A percentile compares a stretch with the other conserved stretches of the same genome.
Evolutionary conservation across 2,113 vertebrate genomes (phyloP).

Genomic region (Colius striatus): DNA sequence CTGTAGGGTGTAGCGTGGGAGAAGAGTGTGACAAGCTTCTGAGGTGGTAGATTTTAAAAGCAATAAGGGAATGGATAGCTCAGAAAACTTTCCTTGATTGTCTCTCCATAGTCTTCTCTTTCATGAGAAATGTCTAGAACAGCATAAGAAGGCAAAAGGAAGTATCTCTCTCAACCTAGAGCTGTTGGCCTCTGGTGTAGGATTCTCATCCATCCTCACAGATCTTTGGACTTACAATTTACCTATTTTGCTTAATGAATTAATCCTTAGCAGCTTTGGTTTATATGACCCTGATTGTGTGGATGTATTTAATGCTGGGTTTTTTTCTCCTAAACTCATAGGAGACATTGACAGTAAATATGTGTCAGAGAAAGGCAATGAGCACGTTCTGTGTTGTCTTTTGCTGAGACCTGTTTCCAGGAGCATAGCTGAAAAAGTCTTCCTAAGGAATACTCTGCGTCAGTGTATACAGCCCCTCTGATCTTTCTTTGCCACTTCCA

Average conservation of each 20-base stretch:
- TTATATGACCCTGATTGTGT: not conserved
- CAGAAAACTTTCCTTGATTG: not conserved
- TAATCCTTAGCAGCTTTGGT: not conserved
- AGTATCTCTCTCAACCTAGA: not conserved
- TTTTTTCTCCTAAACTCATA: not conserved
- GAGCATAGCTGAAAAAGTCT: not conserved
- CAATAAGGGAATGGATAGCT: not conserved
- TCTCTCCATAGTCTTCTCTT: not conserved
- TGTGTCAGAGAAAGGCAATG: not conserved
- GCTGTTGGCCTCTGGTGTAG: not conserved
- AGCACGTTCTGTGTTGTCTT: not conserved
- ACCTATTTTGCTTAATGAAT: not conserved
- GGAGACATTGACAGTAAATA: not conserved
- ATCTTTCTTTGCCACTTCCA: not conserved
- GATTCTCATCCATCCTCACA: not conserved
- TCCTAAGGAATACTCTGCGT: not conserved
- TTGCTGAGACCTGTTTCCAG: not conserved
- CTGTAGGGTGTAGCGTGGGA: not conserved
- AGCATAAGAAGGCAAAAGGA: not conserved
- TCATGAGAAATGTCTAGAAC: not conserved
- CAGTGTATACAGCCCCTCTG: not conserved
- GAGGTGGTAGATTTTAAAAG: not conserved
- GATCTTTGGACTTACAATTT: not conserved
- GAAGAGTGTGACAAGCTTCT: not conserved
- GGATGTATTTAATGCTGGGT: not conserved